Percentiles rank a stretch among this genome's conserved stretches.
Evolutionary conservation across 2,888 invertebrate genomes (phyloP).

Genomic region (Drosophila robusta): DNA sequence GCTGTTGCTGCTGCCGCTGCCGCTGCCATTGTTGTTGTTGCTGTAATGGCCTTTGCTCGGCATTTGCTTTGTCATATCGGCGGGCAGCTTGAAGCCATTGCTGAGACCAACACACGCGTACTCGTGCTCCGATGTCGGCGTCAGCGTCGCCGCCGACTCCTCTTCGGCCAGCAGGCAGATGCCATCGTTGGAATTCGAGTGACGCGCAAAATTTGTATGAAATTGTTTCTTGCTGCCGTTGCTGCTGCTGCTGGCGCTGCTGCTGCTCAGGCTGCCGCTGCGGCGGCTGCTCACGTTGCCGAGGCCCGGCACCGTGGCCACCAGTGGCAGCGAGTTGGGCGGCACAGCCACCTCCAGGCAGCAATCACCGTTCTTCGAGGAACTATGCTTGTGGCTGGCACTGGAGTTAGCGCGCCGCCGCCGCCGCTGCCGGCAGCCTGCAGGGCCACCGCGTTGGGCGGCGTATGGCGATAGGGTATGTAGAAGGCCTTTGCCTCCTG

Average conservation of each 20-base stretch:
- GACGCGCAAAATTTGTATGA: constrained; percentile 80
- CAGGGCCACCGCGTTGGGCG: constrained; percentile 71
- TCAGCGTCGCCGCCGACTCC: constrained; percentile 80
- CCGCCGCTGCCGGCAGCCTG: constrained; percentile 21
- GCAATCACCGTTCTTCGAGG: constrained; percentile 68
- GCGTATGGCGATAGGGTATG: constrained; percentile 77
- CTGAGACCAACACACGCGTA: constrained; percentile 67
- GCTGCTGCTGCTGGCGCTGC: constrained; percentile 75
- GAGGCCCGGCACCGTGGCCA: constrained; percentile 61
- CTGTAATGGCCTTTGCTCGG: constrained; percentile 28
- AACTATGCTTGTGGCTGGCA: constrained; percentile 75
- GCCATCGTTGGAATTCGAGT: constrained; percentile 82
- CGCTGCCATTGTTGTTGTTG: constrained; percentile 40
- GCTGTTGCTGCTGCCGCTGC: constrained; percentile 21
- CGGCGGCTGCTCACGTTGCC: constrained; percentile 61
- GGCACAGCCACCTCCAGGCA: constrained; percentile 61
- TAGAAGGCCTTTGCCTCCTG: constrained; percentile 79
- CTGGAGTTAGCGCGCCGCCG: constrained; percentile 12
- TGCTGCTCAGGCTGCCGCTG: constrained; percentile 79
- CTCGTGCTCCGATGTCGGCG: constrained; percentile 80
- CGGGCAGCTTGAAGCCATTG: constrained; percentile 73
- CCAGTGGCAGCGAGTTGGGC: constrained; percentile 73
- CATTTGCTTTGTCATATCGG: constrained; percentile 54
- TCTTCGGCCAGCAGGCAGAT: constrained; percentile 82
- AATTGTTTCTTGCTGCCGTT: constrained; percentile 78